Base-by-base conservation (phyloP, 2,888 invertebrate species). In the Lycia hirtaria region DNA sequence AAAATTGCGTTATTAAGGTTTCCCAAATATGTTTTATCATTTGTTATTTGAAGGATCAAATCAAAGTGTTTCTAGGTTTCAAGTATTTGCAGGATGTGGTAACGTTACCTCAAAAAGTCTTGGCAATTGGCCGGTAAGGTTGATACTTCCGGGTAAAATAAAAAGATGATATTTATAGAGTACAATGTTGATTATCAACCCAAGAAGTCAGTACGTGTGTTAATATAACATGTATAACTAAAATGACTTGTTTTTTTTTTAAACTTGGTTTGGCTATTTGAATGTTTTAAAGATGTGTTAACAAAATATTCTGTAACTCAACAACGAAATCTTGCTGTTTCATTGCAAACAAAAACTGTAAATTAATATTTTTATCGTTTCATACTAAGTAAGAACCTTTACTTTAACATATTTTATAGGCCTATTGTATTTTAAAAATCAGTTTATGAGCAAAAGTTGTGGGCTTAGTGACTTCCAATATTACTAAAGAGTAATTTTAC, bases 401-500 rank as follows among this genome's bases (percentile, higher is more conserved):
- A 17, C 15, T 15, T 38, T 38, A 20, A 20, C 17, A 19, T 20
- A 30, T 35, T 45, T 45, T 45, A 45, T 19, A 14, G 20, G 33
- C 12, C 7, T 12, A 44, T 17, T 28, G 30, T 20, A 6, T 15
- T 22, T 3, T 0, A 15, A 32, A 45, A 32, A 33, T 4, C 4
- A 33, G 32, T 24, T 45, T 45, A 45, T 33, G 33, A 6, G 10
- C 12, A 6, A 47, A 47, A 15, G 22, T 28, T 33, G 15, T 44
- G 19, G 30, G 28, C 17, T 45, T 35, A 24, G 15, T 47, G 35
- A 26, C 15, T 22, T 33, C 14, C 45, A 45, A 17, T 47, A 35
- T 44, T 44, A 30, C 19, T 22, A 55, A 33, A 22, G 26, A 45
- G 10, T 47, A n/a, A 47, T 4, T 47, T 24, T 35, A 47, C 35